Evolutionary conservation across 2,888 invertebrate species (phyloP).

Genomic region (Xylophagus ater): DNA sequence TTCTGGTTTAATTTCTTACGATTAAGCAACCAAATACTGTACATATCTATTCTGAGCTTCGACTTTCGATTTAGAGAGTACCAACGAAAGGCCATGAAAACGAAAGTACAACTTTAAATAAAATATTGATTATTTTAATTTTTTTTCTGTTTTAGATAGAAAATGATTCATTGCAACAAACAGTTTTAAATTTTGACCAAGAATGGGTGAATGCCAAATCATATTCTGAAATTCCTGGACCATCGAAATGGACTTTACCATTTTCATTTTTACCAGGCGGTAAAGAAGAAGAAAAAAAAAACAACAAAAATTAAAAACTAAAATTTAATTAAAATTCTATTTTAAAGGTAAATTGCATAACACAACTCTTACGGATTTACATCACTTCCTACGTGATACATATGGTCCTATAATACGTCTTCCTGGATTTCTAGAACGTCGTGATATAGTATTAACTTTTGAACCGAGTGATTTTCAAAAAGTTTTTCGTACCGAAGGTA

Average conservation of each 20-base stretch:
- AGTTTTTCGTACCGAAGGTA: constrained; percentile 40
- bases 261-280: constrained; percentile 30
- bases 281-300: constrained; percentile 10
- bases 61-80: too few species aligned
- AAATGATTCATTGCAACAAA: too few species aligned
- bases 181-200: constrained; percentile 18
- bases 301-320: neutral
- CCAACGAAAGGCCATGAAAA: too few species aligned
- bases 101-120: too few species aligned
- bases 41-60: too few species aligned
- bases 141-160: too few species aligned
- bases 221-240: constrained; percentile 27
- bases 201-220: constrained; percentile 28
- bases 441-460: constrained; percentile 39
- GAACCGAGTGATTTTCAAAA: constrained; percentile 42
- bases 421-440: constrained; percentile 32
- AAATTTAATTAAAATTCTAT: neutral
- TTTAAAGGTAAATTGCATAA: constrained; percentile 25
- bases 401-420: constrained; percentile 40
- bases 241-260: constrained; percentile 22
- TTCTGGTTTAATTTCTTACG: too few species aligned
- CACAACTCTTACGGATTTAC: constrained; percentile 25
- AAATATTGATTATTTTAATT: too few species aligned
- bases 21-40: too few species aligned
- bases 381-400: constrained; percentile 22